Conservation (phyloP, 1,140 invertebrate species). For the Drosophila sp. region DNA sequence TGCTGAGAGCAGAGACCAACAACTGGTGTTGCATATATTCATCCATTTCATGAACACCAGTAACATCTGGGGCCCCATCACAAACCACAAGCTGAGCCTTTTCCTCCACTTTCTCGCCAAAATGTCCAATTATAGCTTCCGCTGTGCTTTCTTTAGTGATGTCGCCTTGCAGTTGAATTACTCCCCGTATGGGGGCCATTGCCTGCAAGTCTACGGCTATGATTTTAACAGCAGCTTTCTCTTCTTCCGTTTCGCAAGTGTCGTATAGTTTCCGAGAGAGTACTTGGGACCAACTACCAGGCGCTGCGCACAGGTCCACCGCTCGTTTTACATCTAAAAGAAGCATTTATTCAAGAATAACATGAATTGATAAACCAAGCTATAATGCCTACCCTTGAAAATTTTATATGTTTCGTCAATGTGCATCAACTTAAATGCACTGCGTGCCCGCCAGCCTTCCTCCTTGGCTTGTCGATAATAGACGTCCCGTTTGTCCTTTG, state of each 20-base stretch:
- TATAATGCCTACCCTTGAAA: constrained; percentile 87
- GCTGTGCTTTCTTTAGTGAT: constrained; percentile 98
- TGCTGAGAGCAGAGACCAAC: constrained; percentile 96
- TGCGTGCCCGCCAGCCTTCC: constrained; percentile 98
- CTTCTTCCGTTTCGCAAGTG: constrained; percentile 83
- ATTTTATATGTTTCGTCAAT: constrained; percentile 98
- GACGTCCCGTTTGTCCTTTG: constrained; percentile 99
- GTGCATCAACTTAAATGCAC: constrained; percentile 99
- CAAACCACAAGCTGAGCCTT: constrained; percentile 98
- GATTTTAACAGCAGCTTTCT: constrained; percentile 91
- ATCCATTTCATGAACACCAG: constrained; percentile 98
- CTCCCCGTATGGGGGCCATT: constrained; percentile 98
- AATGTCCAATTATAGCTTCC: constrained; percentile 94
- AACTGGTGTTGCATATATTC: constrained; percentile 98
- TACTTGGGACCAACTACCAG: constrained; percentile 99
- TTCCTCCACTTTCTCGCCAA: constrained; percentile 88
- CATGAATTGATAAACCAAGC: background rate
- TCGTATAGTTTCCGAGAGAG: constrained; percentile 90
- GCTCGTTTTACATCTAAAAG: constrained; percentile 91
- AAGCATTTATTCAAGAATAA: background rate
- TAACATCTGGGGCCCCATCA: constrained; percentile 99
- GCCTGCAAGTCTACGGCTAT: constrained; percentile 99
- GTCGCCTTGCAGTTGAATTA: constrained; percentile 98
- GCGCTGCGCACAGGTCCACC: constrained; percentile 99
- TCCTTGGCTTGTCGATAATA: constrained; percentile 99